These are phyloP conservation scores for Drosophila orena DNA, from an alignment of 1,140 invertebrate genomes.

Conservation along the genomic window DNA sequence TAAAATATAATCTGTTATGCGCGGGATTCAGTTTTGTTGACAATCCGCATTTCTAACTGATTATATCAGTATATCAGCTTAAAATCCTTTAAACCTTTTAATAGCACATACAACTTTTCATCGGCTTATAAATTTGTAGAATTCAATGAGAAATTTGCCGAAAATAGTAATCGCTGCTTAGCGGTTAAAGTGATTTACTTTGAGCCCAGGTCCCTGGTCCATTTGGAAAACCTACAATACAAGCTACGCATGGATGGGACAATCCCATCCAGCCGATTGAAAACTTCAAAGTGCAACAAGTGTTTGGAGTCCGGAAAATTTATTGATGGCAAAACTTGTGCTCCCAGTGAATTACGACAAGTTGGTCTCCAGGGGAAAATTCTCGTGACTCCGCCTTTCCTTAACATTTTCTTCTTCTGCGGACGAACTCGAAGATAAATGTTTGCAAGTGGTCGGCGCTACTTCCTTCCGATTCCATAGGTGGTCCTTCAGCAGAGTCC, in stretches of 20 bases:
- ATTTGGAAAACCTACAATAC: background rate
- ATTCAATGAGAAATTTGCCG: constrained; percentile 19
- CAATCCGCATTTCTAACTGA: too few relatives aligned
- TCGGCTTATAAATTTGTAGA: constrained; percentile 16
- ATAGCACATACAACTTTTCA: too few relatives aligned
- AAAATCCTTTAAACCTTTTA: background rate
- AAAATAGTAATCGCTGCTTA: constrained; percentile 53
- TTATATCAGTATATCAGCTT: background rate
- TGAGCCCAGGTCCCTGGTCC: constrained; percentile 37
- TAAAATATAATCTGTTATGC: constrained; percentile 1
- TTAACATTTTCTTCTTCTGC: constrained; percentile 33
- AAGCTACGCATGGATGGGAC: constrained; percentile 8
- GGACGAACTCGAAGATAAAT: constrained; percentile 65
- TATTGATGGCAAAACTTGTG: constrained; percentile 71
- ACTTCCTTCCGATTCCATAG: constrained; percentile 17
- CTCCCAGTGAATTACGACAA: constrained; percentile 79
- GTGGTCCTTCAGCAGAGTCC: constrained; percentile 18
- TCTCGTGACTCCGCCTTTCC: constrained; percentile 15
- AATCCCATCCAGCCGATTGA: constrained; percentile 24
- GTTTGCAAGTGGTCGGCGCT: constrained; percentile 43
- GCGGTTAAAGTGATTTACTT: constrained; percentile 57
- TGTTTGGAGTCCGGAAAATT: constrained; percentile 68
- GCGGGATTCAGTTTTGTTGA: background rate
- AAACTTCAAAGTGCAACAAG: constrained; percentile 66
- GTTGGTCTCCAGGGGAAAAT: constrained; percentile 39